A percentile compares a stretch with the other conserved stretches of the same genome.
Evolutionary conservation across 2,888 invertebrate species (phyloP).

Genomic region (Thereva nobilitata): DNA sequence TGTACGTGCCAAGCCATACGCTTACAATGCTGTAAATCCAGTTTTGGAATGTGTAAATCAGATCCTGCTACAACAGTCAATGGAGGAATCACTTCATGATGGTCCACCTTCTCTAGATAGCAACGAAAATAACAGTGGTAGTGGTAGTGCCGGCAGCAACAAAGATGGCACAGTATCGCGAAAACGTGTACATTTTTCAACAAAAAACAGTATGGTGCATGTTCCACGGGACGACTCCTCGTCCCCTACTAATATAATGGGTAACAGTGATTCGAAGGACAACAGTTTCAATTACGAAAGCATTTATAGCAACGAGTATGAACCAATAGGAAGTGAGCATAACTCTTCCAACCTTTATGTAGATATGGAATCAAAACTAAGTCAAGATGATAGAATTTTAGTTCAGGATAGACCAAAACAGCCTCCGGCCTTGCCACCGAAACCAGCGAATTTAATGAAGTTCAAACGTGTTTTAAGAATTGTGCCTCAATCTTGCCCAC

Average conservation of each 20-base stretch:
- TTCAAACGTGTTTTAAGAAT: conserved; percentile 51
- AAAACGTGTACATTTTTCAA: conserved; percentile 68
- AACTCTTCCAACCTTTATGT: conserved; percentile 66
- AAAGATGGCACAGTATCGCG: conserved; percentile 48
- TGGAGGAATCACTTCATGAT: conserved; percentile 59
- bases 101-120: conserved; percentile 44
- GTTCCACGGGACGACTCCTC: conserved; percentile 52
- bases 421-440: conserved; percentile 78
- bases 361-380: conserved; percentile 64
- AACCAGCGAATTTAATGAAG: conserved; percentile 74
- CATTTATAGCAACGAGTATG: conserved; percentile 76
- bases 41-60: conserved; percentile 84
- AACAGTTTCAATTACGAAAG: conserved; percentile 61
- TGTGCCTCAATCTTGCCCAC: conserved; percentile 55
- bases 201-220: conserved; percentile 65
- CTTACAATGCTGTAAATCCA: conserved; percentile 71
- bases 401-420: conserved; percentile 62
- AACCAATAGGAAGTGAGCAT: conserved; percentile 63
- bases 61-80: conserved; percentile 75
- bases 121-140: conserved; percentile 41
- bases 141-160: conserved; percentile 43
- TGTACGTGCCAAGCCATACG: conserved; percentile 51
- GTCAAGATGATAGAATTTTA: conserved; percentile 53
- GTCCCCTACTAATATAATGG: conserved; percentile 43
- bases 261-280: conserved; percentile 56